Evolutionary conservation across 2,888 invertebrate genomes (phyloP).

Genomic region (Zygaena filipendulae): DNA sequence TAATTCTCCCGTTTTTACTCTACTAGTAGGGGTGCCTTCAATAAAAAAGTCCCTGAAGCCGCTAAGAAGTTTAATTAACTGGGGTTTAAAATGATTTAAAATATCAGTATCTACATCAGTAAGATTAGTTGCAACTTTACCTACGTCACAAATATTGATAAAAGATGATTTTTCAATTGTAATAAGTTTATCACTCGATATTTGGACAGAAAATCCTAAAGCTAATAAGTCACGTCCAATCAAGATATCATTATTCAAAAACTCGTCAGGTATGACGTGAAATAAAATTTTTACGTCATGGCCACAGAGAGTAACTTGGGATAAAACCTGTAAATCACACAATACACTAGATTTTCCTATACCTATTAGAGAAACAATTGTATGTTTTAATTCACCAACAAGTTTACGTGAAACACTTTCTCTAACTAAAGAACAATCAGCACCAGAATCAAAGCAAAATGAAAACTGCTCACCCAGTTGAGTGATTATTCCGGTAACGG

Average conservation of each 20-base stretch:
- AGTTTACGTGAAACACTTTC: conserved; percentile 9
- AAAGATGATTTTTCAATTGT: conserved; percentile 1
- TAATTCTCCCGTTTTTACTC: conserved; percentile 6
- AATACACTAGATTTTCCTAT: too few species aligned
- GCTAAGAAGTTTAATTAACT: background rate
- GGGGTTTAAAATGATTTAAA: background rate
- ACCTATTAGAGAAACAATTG: too few species aligned
- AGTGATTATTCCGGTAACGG: conserved; percentile 5
- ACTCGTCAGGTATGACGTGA: conserved; percentile 12
- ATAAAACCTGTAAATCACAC: conserved; percentile 9
- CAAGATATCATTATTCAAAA: conserved; percentile 8
- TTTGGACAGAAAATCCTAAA: conserved; percentile 4
- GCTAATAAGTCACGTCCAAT: conserved; percentile 10
- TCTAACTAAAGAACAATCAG: conserved; percentile 9
- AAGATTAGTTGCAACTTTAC: conserved; percentile 1
- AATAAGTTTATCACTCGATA: conserved; percentile 2
- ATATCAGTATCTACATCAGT: too few species aligned
- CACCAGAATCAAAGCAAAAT: conserved; percentile 13
- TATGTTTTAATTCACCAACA: conserved; percentile 2
- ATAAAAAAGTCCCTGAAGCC: conserved; percentile 1
- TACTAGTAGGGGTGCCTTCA: conserved; percentile 1
- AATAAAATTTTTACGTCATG: conserved; percentile 10
- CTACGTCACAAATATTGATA: conserved; percentile 1
- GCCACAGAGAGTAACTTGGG: conserved; percentile 3
- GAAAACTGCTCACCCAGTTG: conserved; percentile 11